Evolutionary conservation across 2,888 invertebrate species (phyloP).

Genomic region (Xestia rhomboidea): DNA sequence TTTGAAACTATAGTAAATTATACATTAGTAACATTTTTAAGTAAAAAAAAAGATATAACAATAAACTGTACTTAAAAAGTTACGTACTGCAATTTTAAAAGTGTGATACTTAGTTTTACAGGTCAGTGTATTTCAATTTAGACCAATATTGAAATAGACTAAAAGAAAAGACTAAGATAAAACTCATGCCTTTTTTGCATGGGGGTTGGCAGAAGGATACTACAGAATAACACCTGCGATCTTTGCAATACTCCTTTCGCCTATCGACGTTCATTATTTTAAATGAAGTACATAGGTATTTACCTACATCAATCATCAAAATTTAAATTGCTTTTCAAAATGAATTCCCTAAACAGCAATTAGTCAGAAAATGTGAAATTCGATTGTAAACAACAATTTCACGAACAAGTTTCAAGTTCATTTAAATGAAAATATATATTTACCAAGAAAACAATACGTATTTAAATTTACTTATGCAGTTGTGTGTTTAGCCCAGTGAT

Average conservation of each 20-base stretch:
- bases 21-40: no score
- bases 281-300: constrained; percentile 27
- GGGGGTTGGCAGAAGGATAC: neutral
- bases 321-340: constrained; percentile 43
- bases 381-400: constrained; percentile 23
- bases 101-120: no score
- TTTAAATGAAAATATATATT: constrained; percentile 44
- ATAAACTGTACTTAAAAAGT: no score
- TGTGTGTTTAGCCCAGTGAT: constrained; percentile 18
- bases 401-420: constrained; percentile 4
- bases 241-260: neutral
- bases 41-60: no score
- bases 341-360: constrained; percentile 26
- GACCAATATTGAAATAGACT: constrained; percentile 54
- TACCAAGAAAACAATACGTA: constrained; percentile 39
- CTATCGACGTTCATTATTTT: neutral
- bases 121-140: constrained; percentile 67
- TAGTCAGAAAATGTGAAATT: constrained; percentile 32
- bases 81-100: no score
- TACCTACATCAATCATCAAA: constrained; percentile 43
- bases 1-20: no score
- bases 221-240: neutral
- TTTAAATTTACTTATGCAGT: constrained; percentile 42
- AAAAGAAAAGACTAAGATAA: no score
- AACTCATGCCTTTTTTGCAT: neutral